phyloP scores from a whole-genome alignment of 37 sponge, comb jelly and placozoan species.

The Theonella swinhoei region DNA sequence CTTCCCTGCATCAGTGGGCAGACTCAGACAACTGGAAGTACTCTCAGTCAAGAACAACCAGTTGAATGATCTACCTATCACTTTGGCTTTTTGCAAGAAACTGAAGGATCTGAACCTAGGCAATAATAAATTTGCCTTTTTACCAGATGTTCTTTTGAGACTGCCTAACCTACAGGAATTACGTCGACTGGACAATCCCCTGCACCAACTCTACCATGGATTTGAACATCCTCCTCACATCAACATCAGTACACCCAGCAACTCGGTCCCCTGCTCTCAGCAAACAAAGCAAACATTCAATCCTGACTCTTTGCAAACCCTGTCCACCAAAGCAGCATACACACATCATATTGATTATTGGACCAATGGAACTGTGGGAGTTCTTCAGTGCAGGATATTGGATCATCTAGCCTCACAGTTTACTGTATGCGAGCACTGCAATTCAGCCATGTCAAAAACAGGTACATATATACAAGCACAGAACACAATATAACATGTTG shows the following conservation, averaged over 20 bases:
- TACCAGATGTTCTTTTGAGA: constrained; percentile 53
- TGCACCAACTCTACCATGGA: neutral
- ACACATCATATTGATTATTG: constrained; percentile 55
- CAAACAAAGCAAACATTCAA: constrained; percentile 1
- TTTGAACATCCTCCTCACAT: neutral
- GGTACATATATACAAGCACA: neutral
- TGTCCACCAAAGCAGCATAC: constrained; percentile 29
- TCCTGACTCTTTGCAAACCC: constrained; percentile 38
- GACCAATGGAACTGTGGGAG: constrained; percentile 21
- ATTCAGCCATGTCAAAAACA: neutral
- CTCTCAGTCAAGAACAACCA: constrained; percentile 54
- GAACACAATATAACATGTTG: neutral
- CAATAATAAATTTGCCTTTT: constrained; percentile 13
- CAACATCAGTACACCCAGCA: neutral
- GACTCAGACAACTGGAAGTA: constrained; percentile 53
- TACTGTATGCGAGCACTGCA: constrained; percentile 46
- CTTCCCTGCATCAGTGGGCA: constrained; percentile 68
- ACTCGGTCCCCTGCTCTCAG: too few relatives aligned
- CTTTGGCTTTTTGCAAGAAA: constrained; percentile 57
- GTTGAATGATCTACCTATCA: constrained; percentile 58
- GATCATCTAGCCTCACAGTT: constrained; percentile 41
- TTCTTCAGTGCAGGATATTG: constrained; percentile 65
- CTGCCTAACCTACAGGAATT: constrained; percentile 45
- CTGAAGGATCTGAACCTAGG: constrained; percentile 34
- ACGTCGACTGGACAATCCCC: constrained; percentile 41